Evolutionary conservation across 2,113 vertebrate species (phyloP), one percentile per base, ranked within the genome.

Genomic region (Microtus ochrogaster): DNA sequence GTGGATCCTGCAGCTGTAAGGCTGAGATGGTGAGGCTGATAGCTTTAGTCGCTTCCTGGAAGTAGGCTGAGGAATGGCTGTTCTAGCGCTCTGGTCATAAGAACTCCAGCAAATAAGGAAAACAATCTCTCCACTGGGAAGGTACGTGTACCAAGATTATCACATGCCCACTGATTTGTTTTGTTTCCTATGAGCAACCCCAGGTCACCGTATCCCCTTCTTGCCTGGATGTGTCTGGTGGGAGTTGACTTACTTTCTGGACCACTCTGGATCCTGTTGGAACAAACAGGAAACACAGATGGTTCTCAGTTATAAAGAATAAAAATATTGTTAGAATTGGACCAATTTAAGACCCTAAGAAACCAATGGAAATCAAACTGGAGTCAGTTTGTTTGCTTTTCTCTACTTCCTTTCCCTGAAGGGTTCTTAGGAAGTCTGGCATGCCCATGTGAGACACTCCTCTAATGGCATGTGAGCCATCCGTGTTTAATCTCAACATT

Each of bases 61-160:
- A 84, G 33, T 28, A 19, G 30, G 61, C 52, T 5, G 21, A 61
- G 33, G 19, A 47, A 55, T 13, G 30, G 16, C 39, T 58, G 17
- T 16, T 73, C 6, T 47, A 61, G 22, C 13, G 4, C 73, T 36
- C 24, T 73, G 66, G 24, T 30, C 24, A 88, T 41, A 36, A 90
- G n/a, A 76, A n/a, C 0, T 65, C 33, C 70, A 61, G 33, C 14
- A 21, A 96, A 70, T 19, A 55, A 92, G 30, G 7, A 83, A 73
- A 92, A 9, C 24, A 2, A 92, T 44, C 72, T 94, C 16, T 39
- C 77, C 66, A 44, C 68, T 63, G 3, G 83, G 39, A 89, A 24
- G 47, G 44, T 94, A 94, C 61, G 89, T 95, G 33, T 96, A 92
- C 95, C 97, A 94, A 41, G 91, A 30, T 90, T 30, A 17, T 22